phyloP scores from a whole-genome alignment of 2,113 vertebrate species.

The Ivindomyrus marchei region DNA sequence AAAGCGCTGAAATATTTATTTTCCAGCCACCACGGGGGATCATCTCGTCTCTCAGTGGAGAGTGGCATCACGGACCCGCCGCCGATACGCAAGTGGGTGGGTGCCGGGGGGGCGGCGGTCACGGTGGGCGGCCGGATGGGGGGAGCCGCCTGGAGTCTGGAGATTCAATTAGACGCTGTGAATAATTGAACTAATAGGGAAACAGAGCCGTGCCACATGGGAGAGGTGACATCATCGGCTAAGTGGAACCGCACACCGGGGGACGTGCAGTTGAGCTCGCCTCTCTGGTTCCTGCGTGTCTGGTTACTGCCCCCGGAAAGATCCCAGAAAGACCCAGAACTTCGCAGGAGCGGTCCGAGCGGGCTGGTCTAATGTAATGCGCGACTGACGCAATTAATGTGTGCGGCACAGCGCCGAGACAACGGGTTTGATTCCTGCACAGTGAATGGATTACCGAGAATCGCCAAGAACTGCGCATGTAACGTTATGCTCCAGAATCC shows the following conservation, averaged over 20 bases:
- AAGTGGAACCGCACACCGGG: slow-evolving; percentile 19
- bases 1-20: slow-evolving; percentile 4
- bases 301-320: slow-evolving; percentile 21
- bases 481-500: neutral
- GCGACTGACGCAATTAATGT: neutral
- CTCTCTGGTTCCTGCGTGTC: slow-evolving; percentile 18
- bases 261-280: slow-evolving; percentile 13
- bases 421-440: no score
- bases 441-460: neutral
- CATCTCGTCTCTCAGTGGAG: neutral
- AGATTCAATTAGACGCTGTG: slow-evolving; percentile 51
- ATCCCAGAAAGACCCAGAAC: neutral
- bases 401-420: neutral
- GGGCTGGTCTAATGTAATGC: neutral
- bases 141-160: slow-evolving; percentile 54
- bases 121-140: slow-evolving; percentile 38
- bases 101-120: neutral
- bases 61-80: neutral
- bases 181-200: slow-evolving; percentile 39
- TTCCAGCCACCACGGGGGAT: neutral
- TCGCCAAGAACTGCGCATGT: neutral
- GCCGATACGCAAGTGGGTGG: no score
- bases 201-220: slow-evolving; percentile 28
- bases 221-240: slow-evolving; percentile 37
- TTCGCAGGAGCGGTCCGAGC: neutral